Percentiles rank a stretch among this genome's conserved stretches.
These are phyloP conservation scores for Malacoctenus gilli DNA, from an alignment of 2,797 vertebrate genomes.

Conservation along the genomic window DNA sequence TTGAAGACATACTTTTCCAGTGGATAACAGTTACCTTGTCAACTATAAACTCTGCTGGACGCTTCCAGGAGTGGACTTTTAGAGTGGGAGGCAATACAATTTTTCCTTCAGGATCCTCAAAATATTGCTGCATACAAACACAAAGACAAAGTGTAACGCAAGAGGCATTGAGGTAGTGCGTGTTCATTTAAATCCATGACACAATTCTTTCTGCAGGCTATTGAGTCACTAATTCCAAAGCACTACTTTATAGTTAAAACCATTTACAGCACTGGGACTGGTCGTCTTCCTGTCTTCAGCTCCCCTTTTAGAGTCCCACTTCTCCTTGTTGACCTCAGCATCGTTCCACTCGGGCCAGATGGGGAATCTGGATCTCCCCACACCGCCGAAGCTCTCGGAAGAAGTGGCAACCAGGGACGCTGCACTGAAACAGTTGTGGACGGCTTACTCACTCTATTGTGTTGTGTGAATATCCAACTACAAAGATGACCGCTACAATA, in stretches of 20 bases:
- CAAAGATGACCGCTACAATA: too few species aligned
- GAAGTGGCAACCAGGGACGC: constrained; percentile 31
- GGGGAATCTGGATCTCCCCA: constrained; percentile 70
- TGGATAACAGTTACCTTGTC: constrained; percentile 78
- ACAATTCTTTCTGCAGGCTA: too few species aligned
- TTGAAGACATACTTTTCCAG: too few species aligned
- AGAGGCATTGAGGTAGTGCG: too few species aligned
- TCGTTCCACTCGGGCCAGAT: constrained; percentile 97
- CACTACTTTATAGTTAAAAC: too few species aligned
- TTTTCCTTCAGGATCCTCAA: constrained; percentile 93
- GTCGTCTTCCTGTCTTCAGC: constrained; percentile 81
- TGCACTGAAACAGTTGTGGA: constrained; percentile 64
- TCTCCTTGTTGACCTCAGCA: constrained; percentile 87
- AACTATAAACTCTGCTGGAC: constrained; percentile 85
- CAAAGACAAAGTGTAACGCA: too few species aligned
- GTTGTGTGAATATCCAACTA: background rate
- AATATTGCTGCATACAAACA: constrained; percentile 77
- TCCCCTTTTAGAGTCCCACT: constrained; percentile 86
- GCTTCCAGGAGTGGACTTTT: constrained; percentile 90
- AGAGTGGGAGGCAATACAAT: constrained; percentile 84
- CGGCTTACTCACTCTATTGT: background rate
- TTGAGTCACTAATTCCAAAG: too few species aligned
- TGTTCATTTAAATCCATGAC: too few species aligned
- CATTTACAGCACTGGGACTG: constrained; percentile 80
- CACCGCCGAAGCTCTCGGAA: constrained; percentile 45